Base-by-base conservation (phyloP, 2,113 vertebrate genomes). In the Trematomus loennbergii region DNA sequence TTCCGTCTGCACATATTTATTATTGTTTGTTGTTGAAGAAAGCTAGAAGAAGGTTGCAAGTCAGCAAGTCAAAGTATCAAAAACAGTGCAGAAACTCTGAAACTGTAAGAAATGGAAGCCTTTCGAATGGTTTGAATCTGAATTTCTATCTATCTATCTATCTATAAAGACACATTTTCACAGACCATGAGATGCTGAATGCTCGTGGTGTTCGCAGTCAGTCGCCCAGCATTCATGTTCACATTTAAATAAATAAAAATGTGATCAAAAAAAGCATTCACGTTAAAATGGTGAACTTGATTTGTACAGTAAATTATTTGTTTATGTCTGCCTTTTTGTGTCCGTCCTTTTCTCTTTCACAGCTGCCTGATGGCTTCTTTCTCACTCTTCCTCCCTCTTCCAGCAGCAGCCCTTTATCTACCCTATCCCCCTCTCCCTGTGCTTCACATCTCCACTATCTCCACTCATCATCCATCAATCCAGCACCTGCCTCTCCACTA, bases 401-500 rank as follows among this genome's bases (percentile, higher is more conserved):
- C n/a, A n/a, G n/a, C n/a, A n/a, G 22, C 58, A 77, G 43, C 45
- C 15, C 40, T 65, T 66, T 62, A 58, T 68, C 40, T 29, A 43
- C 45, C 69, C 59, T 73, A 16, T 67, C 53, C 46, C 46, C 65
- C 43, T 63, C 29, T 48, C 18, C 46, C 43, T 61, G 12, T n/a
- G 9, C 40, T 66, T 45, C 20, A 25, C 57, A 54, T 60, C 70
- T 62, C 75, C 22, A 58, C 68, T 54, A 52, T 86, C 76, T 82
- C 55, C 77, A 66, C 60, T 72, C 69, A 82, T 64, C 86, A 85
- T 87, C 81, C 75, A 80, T 91, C 70, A 87, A 53, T 87, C 55
- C 58, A 65, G 71, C 79, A 52, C 58, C 80, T 81, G 83, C 78
- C 70, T 57, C 72, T 53, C 63, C 58, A 73, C 45, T 45, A 59